Conservation (phyloP, 2,113 vertebrate genomes). For the Cisticola juncidis region DNA sequence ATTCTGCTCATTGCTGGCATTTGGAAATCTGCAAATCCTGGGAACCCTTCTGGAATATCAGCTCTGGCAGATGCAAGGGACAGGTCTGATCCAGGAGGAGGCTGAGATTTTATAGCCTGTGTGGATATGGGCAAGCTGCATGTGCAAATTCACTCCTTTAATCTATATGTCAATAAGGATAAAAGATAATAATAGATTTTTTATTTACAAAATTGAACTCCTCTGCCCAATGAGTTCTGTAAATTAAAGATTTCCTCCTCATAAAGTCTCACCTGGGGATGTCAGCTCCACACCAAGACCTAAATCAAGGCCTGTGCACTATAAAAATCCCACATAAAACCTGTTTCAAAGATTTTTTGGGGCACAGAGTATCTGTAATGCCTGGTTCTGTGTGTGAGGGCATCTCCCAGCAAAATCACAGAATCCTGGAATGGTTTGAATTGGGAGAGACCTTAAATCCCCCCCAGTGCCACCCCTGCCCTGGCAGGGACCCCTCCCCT, state of each 20-base stretch:
- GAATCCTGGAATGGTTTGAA: neutral
- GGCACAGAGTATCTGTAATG: neutral
- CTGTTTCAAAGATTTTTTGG: neutral
- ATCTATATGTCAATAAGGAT: neutral
- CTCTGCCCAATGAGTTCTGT: neutral
- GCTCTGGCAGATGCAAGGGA: neutral
- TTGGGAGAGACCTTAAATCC: fast-evolving
- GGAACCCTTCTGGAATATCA: neutral
- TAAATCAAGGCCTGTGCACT: neutral
- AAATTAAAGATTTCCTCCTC: neutral
- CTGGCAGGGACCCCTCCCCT: neutral
- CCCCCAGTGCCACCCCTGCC: fast-evolving
- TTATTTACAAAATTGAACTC: neutral
- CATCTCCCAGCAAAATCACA: neutral
- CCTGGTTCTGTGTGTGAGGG: neutral
- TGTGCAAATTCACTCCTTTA: neutral
- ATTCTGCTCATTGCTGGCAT: neutral
- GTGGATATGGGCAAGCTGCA: neutral
- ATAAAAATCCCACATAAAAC: neutral
- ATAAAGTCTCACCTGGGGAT: neutral
- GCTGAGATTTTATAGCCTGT: neutral
- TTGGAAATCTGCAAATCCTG: neutral
- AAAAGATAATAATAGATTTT: neutral
- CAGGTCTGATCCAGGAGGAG: neutral
- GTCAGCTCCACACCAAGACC: neutral